Percentiles rank a stretch among this genome's conserved stretches.
Evolutionary conservation across 2,797 vertebrate genomes (phyloP).

Genomic region (Paedocypris micromegethes): DNA sequence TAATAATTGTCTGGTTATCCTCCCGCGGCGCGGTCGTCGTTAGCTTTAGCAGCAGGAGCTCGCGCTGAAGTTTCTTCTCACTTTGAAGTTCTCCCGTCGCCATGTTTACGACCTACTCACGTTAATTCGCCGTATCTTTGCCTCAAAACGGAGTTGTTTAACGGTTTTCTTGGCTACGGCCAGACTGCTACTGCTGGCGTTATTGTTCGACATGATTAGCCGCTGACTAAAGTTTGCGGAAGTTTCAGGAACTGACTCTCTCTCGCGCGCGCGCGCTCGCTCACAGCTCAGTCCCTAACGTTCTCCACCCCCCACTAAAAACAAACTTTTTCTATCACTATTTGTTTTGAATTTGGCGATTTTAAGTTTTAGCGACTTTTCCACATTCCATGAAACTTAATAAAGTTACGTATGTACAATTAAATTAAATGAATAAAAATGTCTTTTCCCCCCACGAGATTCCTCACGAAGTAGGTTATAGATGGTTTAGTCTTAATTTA

Average conservation of each 20-base stretch:
- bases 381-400: no score
- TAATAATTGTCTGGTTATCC: background rate
- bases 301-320: no score
- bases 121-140: conserved; percentile 67
- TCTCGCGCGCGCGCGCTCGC: no score
- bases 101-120: conserved; percentile 51
- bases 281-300: background rate
- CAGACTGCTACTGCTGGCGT: conserved; percentile 63
- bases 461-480: no score
- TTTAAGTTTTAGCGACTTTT: no score
- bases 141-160: conserved; percentile 72
- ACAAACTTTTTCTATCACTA: no score
- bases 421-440: no score
- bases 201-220: conserved; percentile 72
- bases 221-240: conserved; percentile 21
- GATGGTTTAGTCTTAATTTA: no score
- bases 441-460: no score
- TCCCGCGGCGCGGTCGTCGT: background rate
- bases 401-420: no score
- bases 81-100: background rate
- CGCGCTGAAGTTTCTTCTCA: background rate
- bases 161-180: conserved; percentile 66
- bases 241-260: background rate
- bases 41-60: conserved; percentile 20
- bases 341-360: no score